A percentile compares a stretch with the other conserved stretches of the same genome.
Evolutionary conservation across 2,797 vertebrate species (phyloP).

Genomic region (Telmatherina bonti): DNA sequence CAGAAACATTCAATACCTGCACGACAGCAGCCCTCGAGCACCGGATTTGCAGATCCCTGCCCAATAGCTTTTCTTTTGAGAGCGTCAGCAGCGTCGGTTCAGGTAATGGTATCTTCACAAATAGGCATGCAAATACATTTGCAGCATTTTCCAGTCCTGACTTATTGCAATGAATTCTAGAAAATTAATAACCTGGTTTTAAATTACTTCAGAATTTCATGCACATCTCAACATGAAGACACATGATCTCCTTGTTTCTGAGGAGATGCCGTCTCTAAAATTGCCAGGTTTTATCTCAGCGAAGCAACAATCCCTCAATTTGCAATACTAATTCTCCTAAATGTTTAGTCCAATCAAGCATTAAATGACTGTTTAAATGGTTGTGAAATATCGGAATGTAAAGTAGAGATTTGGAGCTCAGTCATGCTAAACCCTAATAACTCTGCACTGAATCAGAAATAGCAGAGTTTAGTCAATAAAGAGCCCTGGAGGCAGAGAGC

Average conservation of each 20-base stretch:
- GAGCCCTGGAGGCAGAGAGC: slow-evolving; percentile 37
- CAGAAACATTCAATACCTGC: no score
- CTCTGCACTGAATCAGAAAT: slow-evolving; percentile 25
- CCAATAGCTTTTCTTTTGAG: not conserved
- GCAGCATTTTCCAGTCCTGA: no score
- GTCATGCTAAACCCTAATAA: slow-evolving; percentile 29
- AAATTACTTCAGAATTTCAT: not conserved
- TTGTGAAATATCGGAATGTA: slow-evolving; percentile 19
- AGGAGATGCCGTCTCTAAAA: not conserved
- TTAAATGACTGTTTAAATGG: slow-evolving; percentile 25
- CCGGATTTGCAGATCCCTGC: not conserved
- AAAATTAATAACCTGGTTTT: not conserved
- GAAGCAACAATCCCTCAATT: slow-evolving; percentile 7
- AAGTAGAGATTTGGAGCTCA: slow-evolving; percentile 24
- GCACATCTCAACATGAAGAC: not conserved
- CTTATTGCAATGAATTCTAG: no score
- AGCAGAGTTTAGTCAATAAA: slow-evolving; percentile 38
- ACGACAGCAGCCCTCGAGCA: no score
- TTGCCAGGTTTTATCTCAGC: not conserved
- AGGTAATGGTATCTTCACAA: not conserved
- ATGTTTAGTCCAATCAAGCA: slow-evolving; percentile 16
- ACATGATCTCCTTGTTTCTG: not conserved
- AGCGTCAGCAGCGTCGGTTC: not conserved
- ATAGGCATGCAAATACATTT: no score
- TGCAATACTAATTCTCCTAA: slow-evolving; percentile 20